phyloP scores from a whole-genome alignment of 2,113 vertebrate genomes.

The Cyanistes caeruleus region DNA sequence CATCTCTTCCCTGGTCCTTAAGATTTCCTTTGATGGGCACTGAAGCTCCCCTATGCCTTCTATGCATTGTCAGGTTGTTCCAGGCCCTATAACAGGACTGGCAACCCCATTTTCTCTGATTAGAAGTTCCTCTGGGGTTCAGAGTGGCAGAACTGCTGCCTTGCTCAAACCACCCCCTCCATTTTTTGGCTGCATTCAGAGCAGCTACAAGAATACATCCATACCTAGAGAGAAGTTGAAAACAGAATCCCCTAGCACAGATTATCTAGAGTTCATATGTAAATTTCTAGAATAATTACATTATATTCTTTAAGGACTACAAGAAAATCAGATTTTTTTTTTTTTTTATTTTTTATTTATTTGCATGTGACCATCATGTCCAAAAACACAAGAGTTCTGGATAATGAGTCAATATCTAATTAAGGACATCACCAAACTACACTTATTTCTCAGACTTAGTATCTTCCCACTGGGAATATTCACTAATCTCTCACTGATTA shows the following conservation, averaged over 20 bases:
- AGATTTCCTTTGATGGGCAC: not conserved
- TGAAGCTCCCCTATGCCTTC: not conserved
- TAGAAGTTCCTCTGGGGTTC: not conserved
- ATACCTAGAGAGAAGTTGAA: not conserved
- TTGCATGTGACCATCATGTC: not conserved
- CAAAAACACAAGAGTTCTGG: not conserved
- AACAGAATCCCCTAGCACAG: not conserved
- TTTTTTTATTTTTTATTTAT: not conserved
- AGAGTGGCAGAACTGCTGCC: not conserved
- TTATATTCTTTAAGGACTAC: not conserved
- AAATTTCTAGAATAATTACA: not conserved
- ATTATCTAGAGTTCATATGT: not conserved
- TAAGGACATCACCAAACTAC: conserved; percentile 65
- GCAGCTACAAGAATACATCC: not conserved
- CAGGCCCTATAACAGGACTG: not conserved
- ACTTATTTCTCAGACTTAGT: conserved; percentile 64
- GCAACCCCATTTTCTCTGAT: not conserved
- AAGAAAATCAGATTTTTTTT: not conserved
- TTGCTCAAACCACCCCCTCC: not conserved
- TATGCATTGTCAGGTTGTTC: not conserved
- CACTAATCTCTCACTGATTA: conserved; percentile 72
- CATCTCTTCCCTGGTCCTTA: not conserved
- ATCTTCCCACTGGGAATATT: conserved; percentile 70
- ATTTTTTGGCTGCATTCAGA: not conserved
- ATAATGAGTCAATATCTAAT: conserved; percentile 69